Conservation (phyloP, 2,888 invertebrate genomes). For the Pecten maximus region DNA sequence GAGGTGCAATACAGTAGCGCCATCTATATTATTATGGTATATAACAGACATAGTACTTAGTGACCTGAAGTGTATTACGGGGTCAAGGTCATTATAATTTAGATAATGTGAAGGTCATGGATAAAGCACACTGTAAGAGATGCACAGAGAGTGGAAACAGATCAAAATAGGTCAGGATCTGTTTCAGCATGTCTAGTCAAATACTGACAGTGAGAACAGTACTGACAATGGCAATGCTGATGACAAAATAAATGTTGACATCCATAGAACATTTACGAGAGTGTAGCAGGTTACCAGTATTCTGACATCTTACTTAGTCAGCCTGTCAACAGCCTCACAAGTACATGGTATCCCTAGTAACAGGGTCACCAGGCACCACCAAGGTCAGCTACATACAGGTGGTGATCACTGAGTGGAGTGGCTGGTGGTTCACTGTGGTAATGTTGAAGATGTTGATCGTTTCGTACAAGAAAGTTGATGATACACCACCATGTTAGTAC, state of each 20-base stretch:
- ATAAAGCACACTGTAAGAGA: neutral
- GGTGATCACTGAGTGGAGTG: neutral
- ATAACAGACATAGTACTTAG: conserved; percentile 11
- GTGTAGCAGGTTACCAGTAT: neutral
- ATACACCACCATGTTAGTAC: neutral
- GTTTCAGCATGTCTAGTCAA: neutral
- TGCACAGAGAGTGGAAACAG: neutral
- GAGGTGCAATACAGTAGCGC: conserved; percentile 27
- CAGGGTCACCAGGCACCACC: neutral
- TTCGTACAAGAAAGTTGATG: neutral
- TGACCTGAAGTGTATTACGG: neutral
- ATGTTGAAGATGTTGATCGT: neutral
- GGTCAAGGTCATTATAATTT: conserved; percentile 4
- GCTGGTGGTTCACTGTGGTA: neutral
- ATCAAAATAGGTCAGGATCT: neutral
- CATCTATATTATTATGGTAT: conserved; percentile 22
- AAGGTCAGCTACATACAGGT: neutral
- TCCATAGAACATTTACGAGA: neutral
- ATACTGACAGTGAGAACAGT: neutral
- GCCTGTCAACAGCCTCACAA: neutral
- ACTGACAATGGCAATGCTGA: neutral
- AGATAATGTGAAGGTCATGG: neutral
- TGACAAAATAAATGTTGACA: neutral
- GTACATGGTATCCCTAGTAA: neutral
- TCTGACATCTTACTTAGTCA: neutral